These are phyloP conservation scores for Protosalanx chinensis DNA, from an alignment of 2,797 vertebrate genomes.

Conservation along the genomic window DNA sequence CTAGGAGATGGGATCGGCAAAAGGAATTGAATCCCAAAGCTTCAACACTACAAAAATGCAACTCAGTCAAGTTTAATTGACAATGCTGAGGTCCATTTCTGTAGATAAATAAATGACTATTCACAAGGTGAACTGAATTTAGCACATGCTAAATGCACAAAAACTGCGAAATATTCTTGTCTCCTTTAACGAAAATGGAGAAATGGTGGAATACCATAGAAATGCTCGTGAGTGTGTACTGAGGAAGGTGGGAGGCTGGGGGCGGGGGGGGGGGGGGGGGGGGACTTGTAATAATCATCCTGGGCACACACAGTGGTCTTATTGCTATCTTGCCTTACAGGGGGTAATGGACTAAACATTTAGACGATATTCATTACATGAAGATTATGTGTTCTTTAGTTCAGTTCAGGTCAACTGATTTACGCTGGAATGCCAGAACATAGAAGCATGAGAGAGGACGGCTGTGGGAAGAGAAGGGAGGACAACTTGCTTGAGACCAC, in stretches of 20 bases:
- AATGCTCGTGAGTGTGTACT: neutral
- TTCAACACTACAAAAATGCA: neutral
- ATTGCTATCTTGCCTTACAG: conserved; percentile 30
- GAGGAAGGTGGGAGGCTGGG: no score
- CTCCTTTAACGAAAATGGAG: conserved; percentile 20
- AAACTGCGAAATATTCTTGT: neutral
- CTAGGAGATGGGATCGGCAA: conserved; percentile 25
- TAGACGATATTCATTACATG: conserved; percentile 15
- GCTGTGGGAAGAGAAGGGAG: neutral
- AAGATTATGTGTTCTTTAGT: conserved; percentile 32
- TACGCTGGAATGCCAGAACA: conserved; percentile 42
- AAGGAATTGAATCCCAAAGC: no score
- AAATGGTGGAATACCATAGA: conserved; percentile 17
- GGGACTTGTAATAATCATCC: no score
- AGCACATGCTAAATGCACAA: neutral
- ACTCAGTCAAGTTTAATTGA: conserved; percentile 28
- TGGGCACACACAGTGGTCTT: neutral
- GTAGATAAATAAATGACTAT: neutral
- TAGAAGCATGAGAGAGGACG: conserved; percentile 2
- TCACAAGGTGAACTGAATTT: conserved; percentile 9
- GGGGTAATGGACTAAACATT: conserved; percentile 24
- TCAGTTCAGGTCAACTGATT: conserved; percentile 32
- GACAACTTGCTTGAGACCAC: conserved; percentile 47
- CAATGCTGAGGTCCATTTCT: conserved; percentile 6
- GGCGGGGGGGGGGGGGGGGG: no score